A percentile compares a stretch with the other conserved stretches of the same genome.
These are phyloP conservation scores for Gorsachius magnificus DNA, from an alignment of 2,797 vertebrate species.

Conservation along the genomic window DNA sequence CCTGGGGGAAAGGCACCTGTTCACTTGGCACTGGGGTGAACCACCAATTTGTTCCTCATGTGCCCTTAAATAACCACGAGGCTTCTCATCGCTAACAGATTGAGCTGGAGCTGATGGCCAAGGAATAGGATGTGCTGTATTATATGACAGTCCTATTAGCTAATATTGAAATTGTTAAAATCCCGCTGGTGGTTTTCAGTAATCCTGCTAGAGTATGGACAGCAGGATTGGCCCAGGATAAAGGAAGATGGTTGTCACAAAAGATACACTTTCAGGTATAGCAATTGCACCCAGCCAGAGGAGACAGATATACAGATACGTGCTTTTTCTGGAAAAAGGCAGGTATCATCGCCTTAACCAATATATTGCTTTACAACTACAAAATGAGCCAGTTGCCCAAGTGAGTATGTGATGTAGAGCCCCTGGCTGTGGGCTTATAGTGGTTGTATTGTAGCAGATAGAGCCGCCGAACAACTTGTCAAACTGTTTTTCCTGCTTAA, in stretches of 20 bases:
- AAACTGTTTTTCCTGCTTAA: neutral
- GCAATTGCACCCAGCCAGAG: neutral
- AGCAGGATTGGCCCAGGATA: neutral
- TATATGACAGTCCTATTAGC: rapidly evolving
- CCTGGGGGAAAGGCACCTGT: neutral
- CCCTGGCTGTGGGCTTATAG: neutral
- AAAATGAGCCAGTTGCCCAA: neutral
- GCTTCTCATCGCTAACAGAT: rapidly evolving
- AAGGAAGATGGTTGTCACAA: neutral
- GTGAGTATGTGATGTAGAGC: neutral
- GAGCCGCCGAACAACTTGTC: neutral
- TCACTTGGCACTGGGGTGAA: neutral
- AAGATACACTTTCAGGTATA: neutral
- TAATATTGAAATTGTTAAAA: neutral
- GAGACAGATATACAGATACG: neutral
- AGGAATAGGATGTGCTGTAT: neutral
- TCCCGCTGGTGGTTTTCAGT: neutral
- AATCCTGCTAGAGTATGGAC: neutral
- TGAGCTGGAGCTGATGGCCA: neutral
- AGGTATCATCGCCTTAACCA: rapidly evolving
- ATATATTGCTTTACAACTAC: neutral
- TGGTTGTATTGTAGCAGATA: neutral
- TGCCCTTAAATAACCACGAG: neutral
- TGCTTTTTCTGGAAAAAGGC: neutral
- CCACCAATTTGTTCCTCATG: neutral